phyloP scores from a whole-genome alignment of 2,888 invertebrate genomes.

The Euphydryas editha region DNA sequence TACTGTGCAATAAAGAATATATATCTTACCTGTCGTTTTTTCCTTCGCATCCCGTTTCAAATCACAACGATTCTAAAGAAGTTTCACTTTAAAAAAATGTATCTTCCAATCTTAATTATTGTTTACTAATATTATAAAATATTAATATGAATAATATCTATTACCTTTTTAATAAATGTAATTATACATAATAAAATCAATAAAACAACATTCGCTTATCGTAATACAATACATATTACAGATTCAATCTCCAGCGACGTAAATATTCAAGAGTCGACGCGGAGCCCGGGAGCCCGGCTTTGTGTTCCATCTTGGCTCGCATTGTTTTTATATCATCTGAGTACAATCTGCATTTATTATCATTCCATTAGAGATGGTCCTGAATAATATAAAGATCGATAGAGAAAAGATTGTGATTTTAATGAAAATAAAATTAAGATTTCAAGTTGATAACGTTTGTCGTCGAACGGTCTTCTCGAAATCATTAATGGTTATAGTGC shows the following conservation, averaged over 20 bases:
- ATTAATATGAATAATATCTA: too few species aligned
- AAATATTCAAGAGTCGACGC: constrained; percentile 9
- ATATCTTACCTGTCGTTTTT: too few species aligned
- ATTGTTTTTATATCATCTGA: constrained; percentile 7
- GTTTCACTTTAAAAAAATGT: too few species aligned
- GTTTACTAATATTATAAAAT: too few species aligned
- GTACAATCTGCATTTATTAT: constrained; percentile 11
- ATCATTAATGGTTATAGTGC: too few species aligned
- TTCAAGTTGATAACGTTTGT: too few species aligned
- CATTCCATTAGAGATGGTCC: constrained; percentile 8
- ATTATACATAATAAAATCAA: neutral
- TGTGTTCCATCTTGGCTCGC: constrained; percentile 5
- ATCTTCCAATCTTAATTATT: too few species aligned
- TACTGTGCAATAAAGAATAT: too few species aligned
- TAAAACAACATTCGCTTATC: neutral
- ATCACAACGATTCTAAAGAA: too few species aligned
- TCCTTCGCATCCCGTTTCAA: too few species aligned
- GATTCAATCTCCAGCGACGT: constrained; percentile 11
- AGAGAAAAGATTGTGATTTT: neutral
- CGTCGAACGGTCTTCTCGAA: too few species aligned
- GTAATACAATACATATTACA: neutral
- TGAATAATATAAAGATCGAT: neutral
- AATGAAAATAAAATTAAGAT: constrained; percentile 1
- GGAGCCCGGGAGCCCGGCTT: neutral
- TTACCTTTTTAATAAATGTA: too few species aligned